Base-by-base conservation (phyloP, 1,140 invertebrate species). In the Drosophila seguyi region DNA sequence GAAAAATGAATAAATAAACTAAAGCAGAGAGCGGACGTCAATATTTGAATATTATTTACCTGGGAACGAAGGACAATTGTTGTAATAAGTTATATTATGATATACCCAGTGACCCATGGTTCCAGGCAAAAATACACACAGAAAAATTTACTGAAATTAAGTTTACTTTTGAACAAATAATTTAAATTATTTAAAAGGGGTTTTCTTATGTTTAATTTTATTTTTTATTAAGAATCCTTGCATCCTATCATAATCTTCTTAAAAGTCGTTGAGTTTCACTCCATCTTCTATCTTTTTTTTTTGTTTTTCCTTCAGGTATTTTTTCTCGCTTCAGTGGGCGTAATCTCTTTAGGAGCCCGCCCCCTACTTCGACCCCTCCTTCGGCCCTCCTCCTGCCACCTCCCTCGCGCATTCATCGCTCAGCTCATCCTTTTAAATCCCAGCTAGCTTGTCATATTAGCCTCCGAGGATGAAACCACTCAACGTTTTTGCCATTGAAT, bases 361-460 rank as follows among this genome's bases (percentile, higher is more conserved):
- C 50, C 22, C 16, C 25, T n/a, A n/a, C 10, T 5, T 3, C 31
- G 31, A 10, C 31, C n/a, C 16, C 22, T 25, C 47, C 11, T 6
- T 11, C 11, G 31, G 7, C 10, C 10, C 27, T 27, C 14, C 22
- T 10, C 4, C 25, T 6, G 0, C 42, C 3, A 0, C 42, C 44
- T 50, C 6, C 50, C 31, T 22, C 31, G 31, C 50, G 31, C 50
- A 36, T 55, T 55, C 52, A 38, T 11, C 34, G 52, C 34, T 25
- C 52, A 25, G 52, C 52, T 55, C 52, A 55, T 22, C 52, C 52
- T 38, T 38, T 55, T 55, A 55, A 55, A 55, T 55, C 52, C 52
- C 52, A 55, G 52, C 52, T 55, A 55, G 62, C 31, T 41, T 58
- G 61, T 58, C 61, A 29, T 39, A 65, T 29, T 58, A 58, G 56